Percentiles rank a stretch among this genome's conserved stretches.
These are phyloP conservation scores for Hyposmocoma kahamanoa DNA, from an alignment of 1,140 invertebrate species.

Conservation along the genomic window DNA sequence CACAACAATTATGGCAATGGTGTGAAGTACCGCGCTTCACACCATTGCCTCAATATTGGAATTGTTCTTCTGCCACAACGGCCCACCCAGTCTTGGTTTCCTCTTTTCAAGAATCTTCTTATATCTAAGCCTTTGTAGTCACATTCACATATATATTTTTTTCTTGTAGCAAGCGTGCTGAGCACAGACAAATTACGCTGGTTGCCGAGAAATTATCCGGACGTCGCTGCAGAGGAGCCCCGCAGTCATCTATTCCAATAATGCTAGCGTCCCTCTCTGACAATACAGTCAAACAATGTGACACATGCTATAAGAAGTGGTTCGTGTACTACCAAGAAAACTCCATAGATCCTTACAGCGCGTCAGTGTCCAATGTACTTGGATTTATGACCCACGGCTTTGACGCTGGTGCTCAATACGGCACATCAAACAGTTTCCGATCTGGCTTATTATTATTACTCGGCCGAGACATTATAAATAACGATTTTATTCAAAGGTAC, in stretches of 20 bases:
- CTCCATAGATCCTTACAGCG: neutral
- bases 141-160: neutral
- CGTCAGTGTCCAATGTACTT: neutral
- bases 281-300: neutral
- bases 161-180: too few species aligned
- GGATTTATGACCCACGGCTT: neutral
- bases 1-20: constrained; percentile 5
- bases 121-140: neutral
- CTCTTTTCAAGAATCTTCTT: neutral
- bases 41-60: neutral
- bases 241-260: neutral
- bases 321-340: neutral
- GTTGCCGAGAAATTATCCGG: neutral
- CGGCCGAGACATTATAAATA: neutral
- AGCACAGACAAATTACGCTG: too few species aligned
- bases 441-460: neutral
- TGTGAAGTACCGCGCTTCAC: neutral
- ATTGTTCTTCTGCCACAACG: neutral
- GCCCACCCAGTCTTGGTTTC: neutral
- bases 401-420: neutral
- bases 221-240: neutral
- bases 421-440: neutral
- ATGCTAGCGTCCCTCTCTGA: neutral
- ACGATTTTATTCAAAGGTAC: neutral
- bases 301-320: neutral